phyloP scores from a whole-genome alignment of 1,140 invertebrate genomes.

The Gryllus bimaculatus region DNA sequence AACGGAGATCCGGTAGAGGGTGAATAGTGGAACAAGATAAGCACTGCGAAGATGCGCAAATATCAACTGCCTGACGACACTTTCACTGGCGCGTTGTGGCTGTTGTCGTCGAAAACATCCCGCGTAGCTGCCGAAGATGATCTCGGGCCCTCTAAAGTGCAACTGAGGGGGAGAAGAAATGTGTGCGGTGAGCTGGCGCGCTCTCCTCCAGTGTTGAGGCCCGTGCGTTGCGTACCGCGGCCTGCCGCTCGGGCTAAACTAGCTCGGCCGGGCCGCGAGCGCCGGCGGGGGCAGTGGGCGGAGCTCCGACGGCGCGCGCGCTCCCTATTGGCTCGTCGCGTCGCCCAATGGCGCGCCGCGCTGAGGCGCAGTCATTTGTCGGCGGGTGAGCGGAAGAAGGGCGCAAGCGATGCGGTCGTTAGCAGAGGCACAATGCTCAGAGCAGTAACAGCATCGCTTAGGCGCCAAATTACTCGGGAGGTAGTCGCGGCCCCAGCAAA shows the following conservation, averaged over 20 bases:
- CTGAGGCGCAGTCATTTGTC: background rate
- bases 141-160: too few species aligned
- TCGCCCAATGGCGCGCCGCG: background rate
- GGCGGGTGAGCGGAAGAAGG: background rate
- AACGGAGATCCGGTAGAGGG: too few species aligned
- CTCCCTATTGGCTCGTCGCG: background rate
- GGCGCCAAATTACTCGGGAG: background rate
- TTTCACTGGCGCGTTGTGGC: too few species aligned
- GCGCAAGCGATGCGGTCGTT: background rate
- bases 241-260: background rate
- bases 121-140: too few species aligned
- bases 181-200: too few species aligned
- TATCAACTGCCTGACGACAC: too few species aligned
- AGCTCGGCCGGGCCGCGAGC: background rate
- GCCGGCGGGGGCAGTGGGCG: background rate
- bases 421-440: background rate
- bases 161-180: too few species aligned
- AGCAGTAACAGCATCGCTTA: background rate
- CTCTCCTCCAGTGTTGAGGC: too few species aligned
- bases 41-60: too few species aligned
- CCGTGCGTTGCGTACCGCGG: background rate
- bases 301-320: too few species aligned
- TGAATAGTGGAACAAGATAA: too few species aligned
- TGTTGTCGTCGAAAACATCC: too few species aligned
- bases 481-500: background rate